Evolutionary conservation across 2,888 invertebrate genomes (phyloP).

Genomic region (Tuberolachnus salignus): DNA sequence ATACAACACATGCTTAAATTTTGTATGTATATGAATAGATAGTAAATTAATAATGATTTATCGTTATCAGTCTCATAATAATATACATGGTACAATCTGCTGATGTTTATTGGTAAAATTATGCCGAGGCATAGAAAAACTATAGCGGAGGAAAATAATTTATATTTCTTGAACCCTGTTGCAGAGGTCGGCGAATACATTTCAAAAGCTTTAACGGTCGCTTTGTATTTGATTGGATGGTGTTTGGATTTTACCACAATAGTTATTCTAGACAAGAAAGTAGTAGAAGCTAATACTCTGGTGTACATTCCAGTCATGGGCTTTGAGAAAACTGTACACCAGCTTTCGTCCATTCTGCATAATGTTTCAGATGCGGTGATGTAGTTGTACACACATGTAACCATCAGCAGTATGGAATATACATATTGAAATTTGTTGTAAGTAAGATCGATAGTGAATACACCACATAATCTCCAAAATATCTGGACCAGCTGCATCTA

Average conservation of each 20-base stretch:
- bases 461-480: constrained; percentile 33
- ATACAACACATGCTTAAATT: constrained; percentile 54
- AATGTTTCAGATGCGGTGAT: background rate
- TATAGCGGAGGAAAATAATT: background rate
- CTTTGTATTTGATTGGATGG: background rate
- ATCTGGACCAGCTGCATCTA: constrained; percentile 8
- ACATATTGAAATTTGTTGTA: constrained; percentile 21
- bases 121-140: constrained; percentile 10
- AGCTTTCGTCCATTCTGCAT: constrained; percentile 14
- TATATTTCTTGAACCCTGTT: background rate
- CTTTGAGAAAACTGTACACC: constrained; percentile 24
- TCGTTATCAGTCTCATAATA: background rate
- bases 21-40: constrained; percentile 53
- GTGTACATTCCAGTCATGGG: constrained; percentile 10
- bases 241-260: background rate
- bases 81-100: constrained; percentile 27
- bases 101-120: constrained; percentile 52
- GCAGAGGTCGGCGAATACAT: constrained; percentile 5
- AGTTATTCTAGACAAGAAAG: constrained; percentile 2
- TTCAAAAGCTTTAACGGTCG: constrained; percentile 16
- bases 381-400: constrained; percentile 33
- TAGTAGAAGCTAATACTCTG: background rate
- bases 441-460: constrained; percentile 6
- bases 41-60: constrained; percentile 17
- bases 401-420: constrained; percentile 7